Evolutionary conservation across 2,888 invertebrate species (phyloP), one percentile per base, ranked within the genome.

Genomic region (Ectemnius lituratus): DNA sequence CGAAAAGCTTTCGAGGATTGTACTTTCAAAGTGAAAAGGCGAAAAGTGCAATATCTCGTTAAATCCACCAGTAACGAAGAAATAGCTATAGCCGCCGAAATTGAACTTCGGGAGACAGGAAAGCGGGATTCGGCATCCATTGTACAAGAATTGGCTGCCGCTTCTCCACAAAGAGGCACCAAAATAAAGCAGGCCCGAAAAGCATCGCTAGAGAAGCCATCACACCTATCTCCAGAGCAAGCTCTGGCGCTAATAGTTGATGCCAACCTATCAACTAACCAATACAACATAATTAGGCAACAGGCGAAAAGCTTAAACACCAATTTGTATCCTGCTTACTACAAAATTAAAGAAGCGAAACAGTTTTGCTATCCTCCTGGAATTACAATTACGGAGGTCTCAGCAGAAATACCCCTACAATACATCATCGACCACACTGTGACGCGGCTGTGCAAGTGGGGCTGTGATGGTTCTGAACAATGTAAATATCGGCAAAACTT

Each of bases 281-380:
- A 60, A 28, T 65, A 70, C 27, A 23, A 64, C 4, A 27, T 49
- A 11, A 37, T 70, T 23, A 16, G 60, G 18, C 37, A 11, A 37
- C 46, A 65, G 14, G 8, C 4, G 1, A 64, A 28, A 49, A 45
- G 11, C 14, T n/a, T 56, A 6, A 14, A 18, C 2, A 62, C 13
- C 23, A n/a, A 64, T 11, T 27, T 58, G 4, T 70, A 62, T 60
- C 56, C 45, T 27, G 28, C 60, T 18, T 64, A 70, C 5, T 45
- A 64, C 27, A 64, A 64, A 46, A 4, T 70, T 13, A 62, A 59
- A 18, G 20, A 64, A 59, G 64, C 60, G 27, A 70, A 70, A 23
- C 3, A 28, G 28, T 3, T 11, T 2, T 70, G 56, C 60, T 70
- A 64, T 59, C 70, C 70, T 28, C 45, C 28, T 28, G 60, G 13